Percentiles rank a stretch among this genome's conserved stretches.
Evolutionary conservation across 2,797 vertebrate genomes (phyloP).

Genomic region (Odontamblyopus lacepedii): DNA sequence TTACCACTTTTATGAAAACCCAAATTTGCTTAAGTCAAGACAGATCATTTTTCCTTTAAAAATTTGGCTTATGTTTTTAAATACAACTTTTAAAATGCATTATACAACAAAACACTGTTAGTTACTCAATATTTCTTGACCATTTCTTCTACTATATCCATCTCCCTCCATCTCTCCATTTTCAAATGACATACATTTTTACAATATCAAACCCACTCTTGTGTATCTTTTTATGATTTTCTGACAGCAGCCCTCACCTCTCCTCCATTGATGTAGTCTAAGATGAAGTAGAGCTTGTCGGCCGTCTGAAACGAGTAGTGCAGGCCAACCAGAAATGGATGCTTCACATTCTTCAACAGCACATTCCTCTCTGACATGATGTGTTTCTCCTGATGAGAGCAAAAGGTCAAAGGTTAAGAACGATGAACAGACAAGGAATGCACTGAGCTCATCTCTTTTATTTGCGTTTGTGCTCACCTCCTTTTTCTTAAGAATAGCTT

Average conservation of each 20-base stretch:
- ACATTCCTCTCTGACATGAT: conserved; percentile 99
- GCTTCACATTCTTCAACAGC: conserved; percentile 95
- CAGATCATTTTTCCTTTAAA: too few relatives aligned
- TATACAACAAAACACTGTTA: background rate
- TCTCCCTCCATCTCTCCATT: conserved; percentile 12
- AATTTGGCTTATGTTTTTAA: too few relatives aligned
- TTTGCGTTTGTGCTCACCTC: conserved; percentile 79
- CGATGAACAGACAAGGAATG: background rate
- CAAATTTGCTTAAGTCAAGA: background rate
- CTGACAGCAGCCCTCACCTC: conserved; percentile 77
- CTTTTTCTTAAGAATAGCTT: conserved; percentile 99
- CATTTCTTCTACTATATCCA: background rate
- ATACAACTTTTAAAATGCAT: background rate
- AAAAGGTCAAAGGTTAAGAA: conserved; percentile 27
- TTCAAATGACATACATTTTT: conserved; percentile 24
- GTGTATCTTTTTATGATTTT: background rate
- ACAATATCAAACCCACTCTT: conserved; percentile 5
- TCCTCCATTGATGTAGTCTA: conserved; percentile 99
- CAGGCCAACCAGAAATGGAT: conserved; percentile 95
- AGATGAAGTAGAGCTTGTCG: conserved; percentile 94
- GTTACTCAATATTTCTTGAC: background rate
- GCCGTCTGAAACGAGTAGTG: conserved; percentile 98
- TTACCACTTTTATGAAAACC: background rate
- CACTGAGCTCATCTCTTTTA: background rate
- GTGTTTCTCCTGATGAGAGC: conserved; percentile 89